Base-by-base conservation (phyloP, 2,797 vertebrate species). In the Semaprochilodus insignis region DNA sequence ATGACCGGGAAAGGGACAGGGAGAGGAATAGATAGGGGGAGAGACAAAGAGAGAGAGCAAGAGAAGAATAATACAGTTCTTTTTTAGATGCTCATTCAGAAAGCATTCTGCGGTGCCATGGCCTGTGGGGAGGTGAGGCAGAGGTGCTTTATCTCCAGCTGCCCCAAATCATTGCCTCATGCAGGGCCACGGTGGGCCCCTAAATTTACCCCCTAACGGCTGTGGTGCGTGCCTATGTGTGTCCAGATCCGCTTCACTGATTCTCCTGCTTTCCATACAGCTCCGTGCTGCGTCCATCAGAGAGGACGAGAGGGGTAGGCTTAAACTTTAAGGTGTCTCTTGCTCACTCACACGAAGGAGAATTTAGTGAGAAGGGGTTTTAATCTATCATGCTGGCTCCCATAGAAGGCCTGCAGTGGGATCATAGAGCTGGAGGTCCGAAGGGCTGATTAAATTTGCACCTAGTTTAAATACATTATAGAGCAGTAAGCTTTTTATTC, bases 121-220 rank as follows among this genome's bases (percentile, higher is more conserved):
- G 70, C 62, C 62, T 19, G 16, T 59, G 74, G 80, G 59, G 74
- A 31, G 15, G 69, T 76, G 62, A 69, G 67, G n/a, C 40, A 66
- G 57, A 75, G 63, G 65, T 83, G 87, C 88, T 90, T 94, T 93
- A 93, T 94, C 93, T 93, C 83, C 83, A 85, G 81, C 75, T 88
- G 89, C 92, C 83, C 87, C 77, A 89, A 88, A 91, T 91, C 86
- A 86, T 80, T 87, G 88, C 84, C 87, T 88, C 84, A 73, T 83
- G 72, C 83, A 85, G 74, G 55, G 78, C 77, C 79, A 83, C 78
- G 74, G 71, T 52, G 69, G 65, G 63, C 55, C 66, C 70, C 54
- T 51, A 62, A 78, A 51, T 79, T 85, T 63, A 83, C 63, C 78
- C 14, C 14, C 2, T 72, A 3, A 6, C 66, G 74, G 70, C 78